Conservation (phyloP, 2,888 invertebrate genomes). For the Augochlorella aurata region DNA sequence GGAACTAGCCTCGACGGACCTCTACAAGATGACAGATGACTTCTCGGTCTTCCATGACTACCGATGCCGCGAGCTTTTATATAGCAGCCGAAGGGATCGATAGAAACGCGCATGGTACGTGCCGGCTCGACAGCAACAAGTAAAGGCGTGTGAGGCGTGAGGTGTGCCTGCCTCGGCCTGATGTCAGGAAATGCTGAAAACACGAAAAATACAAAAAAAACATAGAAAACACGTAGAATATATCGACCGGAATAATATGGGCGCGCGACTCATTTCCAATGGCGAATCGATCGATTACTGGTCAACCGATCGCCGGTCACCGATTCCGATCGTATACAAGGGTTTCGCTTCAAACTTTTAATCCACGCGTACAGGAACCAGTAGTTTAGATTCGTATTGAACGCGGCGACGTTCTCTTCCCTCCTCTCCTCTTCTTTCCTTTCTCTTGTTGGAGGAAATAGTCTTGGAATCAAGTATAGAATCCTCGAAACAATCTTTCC, state of each 20-base stretch:
- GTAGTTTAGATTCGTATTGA: background rate
- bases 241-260: slow-evolving; percentile 53
- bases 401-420: background rate
- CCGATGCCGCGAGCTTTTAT: slow-evolving; percentile 70
- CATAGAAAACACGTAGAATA: slow-evolving; percentile 29
- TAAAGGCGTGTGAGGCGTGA: slow-evolving; percentile 69
- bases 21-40: slow-evolving; percentile 20
- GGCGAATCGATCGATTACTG: slow-evolving; percentile 7
- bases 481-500: background rate
- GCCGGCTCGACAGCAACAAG: slow-evolving; percentile 77
- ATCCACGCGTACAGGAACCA: background rate
- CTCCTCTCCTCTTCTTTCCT: no score
- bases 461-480: background rate
- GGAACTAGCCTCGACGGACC: background rate
- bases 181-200: no score
- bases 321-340: background rate
- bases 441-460: background rate
- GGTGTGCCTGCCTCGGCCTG: slow-evolving; percentile 57
- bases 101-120: slow-evolving; percentile 78
- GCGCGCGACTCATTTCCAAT: slow-evolving; percentile 2
- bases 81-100: slow-evolving; percentile 75
- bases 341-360: background rate
- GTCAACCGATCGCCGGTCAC: no score
- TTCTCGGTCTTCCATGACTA: slow-evolving; percentile 63
- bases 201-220: no score